These are phyloP conservation scores for Papilio gigon DNA, from an alignment of 2,888 invertebrate species.

Conservation along the genomic window DNA sequence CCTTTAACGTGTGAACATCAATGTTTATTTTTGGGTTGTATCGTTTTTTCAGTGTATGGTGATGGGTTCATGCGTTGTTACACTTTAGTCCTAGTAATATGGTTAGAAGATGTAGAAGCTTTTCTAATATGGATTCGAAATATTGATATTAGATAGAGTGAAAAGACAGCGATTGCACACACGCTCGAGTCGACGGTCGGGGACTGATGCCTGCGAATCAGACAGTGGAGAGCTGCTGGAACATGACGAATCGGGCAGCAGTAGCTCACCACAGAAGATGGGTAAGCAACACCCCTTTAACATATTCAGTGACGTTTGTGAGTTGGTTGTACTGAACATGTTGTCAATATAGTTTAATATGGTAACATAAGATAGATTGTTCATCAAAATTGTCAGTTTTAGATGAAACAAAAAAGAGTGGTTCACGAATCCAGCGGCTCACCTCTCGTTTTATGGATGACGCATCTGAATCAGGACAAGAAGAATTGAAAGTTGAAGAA, in stretches of 20 bases:
- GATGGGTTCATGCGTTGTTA: slow-evolving; percentile 4
- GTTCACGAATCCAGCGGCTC: background rate
- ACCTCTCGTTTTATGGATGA: background rate
- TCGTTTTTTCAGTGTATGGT: slow-evolving; percentile 11
- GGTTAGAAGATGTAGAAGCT: slow-evolving; percentile 2
- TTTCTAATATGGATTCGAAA: slow-evolving; percentile 11
- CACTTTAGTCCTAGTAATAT: slow-evolving; percentile 11
- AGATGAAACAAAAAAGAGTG: background rate
- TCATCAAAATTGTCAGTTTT: background rate
- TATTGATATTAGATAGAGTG: slow-evolving; percentile 15
- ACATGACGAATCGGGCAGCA: background rate
- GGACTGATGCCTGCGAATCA: background rate
- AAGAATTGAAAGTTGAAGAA: background rate
- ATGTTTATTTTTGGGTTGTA: slow-evolving; percentile 11
- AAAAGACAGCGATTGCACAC: background rate
- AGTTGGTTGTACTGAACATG: too few species aligned
- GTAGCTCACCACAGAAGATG: background rate
- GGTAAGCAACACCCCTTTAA: background rate
- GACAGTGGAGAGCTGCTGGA: background rate
- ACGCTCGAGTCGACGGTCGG: background rate
- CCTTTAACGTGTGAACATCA: background rate
- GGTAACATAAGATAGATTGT: background rate
- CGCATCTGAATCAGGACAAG: background rate
- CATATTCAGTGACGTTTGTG: background rate
- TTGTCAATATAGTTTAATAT: background rate